Evolutionary conservation across 2,797 vertebrate species (phyloP).

Genomic region (Enteromius treurensis): DNA sequence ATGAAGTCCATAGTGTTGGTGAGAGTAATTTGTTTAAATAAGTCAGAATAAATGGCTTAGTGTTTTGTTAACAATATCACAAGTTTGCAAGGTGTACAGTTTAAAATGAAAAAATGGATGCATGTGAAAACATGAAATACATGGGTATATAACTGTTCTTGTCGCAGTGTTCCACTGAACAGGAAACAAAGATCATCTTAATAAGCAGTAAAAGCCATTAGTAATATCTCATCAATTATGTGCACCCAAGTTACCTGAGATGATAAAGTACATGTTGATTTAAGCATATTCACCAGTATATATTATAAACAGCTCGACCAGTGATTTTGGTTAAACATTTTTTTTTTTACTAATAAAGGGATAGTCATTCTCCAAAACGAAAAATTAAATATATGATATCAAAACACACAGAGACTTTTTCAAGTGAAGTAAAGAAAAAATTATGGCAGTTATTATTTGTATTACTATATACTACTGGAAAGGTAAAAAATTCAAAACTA

Average conservation of each 20-base stretch:
- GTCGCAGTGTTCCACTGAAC: neutral
- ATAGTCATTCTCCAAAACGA: neutral
- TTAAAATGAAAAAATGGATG: neutral
- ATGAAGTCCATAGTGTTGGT: neutral
- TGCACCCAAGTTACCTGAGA: neutral
- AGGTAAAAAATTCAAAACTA: neutral
- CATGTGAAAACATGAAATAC: neutral
- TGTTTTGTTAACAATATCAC: conserved; percentile 5
- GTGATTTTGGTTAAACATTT: neutral
- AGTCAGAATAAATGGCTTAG: conserved; percentile 16
- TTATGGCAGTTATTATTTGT: neutral
- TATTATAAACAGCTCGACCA: neutral
- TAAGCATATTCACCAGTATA: neutral
- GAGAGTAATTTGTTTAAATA: conserved; percentile 6
- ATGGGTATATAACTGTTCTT: neutral
- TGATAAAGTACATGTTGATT: neutral
- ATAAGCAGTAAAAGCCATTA: neutral
- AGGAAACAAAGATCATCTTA: neutral
- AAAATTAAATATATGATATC: neutral
- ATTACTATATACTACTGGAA: neutral
- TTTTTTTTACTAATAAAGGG: neutral
- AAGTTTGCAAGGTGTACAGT: neutral
- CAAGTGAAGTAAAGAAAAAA: neutral
- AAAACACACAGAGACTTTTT: neutral
- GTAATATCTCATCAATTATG: neutral